A percentile compares a stretch with the other conserved stretches of the same genome.
Evolutionary conservation across 2,888 invertebrate species (phyloP).

Genomic region (Pollenia griseotomentosa): DNA sequence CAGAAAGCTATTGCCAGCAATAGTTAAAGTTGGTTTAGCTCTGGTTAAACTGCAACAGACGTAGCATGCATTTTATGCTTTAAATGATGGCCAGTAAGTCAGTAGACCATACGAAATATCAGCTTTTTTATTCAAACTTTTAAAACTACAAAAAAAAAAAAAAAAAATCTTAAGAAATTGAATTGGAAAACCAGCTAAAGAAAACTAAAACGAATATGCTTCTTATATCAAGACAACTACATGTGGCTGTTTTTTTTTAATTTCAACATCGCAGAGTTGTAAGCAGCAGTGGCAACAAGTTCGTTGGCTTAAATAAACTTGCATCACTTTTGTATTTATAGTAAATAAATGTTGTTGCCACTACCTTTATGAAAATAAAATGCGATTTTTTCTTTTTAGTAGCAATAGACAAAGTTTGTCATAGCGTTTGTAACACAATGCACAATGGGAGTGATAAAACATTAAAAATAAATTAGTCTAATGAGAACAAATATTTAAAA

Average conservation of each 20-base stretch:
- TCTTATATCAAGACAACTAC: conserved; percentile 3
- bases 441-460: not conserved
- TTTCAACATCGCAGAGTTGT: conserved; percentile 59
- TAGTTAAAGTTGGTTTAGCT: not conserved
- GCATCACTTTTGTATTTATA: conserved; percentile 51
- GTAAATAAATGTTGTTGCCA: conserved; percentile 39
- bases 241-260: conserved; percentile 40
- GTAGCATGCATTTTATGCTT: conserved; percentile 33
- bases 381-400: not conserved
- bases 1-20: not conserved
- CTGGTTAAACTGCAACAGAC: conserved; percentile 22
- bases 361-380: not conserved
- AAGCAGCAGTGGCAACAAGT: conserved; percentile 57
- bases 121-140: not conserved
- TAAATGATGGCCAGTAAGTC: conserved; percentile 61
- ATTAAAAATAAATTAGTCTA: not conserved
- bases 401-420: conserved; percentile 2
- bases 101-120: conserved; percentile 37
- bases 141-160: conserved; percentile 23
- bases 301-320: conserved; percentile 62
- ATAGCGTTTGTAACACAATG: not conserved
- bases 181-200: conserved; percentile 34
- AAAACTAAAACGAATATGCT: conserved; percentile 34
- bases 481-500: no score
- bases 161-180: conserved; percentile 38